Percentiles rank a stretch among this genome's conserved stretches.
phyloP scores from a whole-genome alignment of 64 coral and sea anemone species.

The Actinia equina region DNA sequence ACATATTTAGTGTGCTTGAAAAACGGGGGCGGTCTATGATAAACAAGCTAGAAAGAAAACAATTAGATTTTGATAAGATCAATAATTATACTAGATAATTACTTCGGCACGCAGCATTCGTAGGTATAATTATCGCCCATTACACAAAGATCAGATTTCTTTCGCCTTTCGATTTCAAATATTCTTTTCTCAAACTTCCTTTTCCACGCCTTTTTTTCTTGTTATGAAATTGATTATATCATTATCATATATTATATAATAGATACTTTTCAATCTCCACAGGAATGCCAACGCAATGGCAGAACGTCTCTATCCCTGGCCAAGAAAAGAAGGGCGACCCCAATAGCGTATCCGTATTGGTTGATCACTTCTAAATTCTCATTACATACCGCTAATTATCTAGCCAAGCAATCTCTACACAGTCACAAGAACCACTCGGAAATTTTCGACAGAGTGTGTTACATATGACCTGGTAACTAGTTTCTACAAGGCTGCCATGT shows the following conservation, averaged over 20 bases:
- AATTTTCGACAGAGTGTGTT: background rate
- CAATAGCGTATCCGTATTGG: conserved; percentile 61
- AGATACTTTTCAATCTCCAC: background rate
- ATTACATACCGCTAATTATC: background rate
- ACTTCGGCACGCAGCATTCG: no score
- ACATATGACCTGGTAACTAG: background rate
- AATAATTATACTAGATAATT: no score
- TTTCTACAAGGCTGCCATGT: background rate
- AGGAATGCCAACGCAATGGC: conserved; percentile 59
- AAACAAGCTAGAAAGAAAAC: no score
- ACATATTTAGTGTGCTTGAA: no score
- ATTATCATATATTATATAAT: no score
- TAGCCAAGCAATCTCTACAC: background rate
- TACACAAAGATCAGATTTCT: background rate
- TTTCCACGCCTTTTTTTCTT: no score
- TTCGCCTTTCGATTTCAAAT: background rate
- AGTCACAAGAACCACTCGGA: background rate
- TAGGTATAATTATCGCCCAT: no score
- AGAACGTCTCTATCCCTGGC: conserved; percentile 48
- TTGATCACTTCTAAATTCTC: conserved; percentile 54
- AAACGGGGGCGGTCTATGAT: no score
- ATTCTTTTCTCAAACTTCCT: background rate
- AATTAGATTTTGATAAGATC: no score
- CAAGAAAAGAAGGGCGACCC: conserved; percentile 36
- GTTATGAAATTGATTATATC: no score